Evolutionary conservation across 2,113 vertebrate genomes (phyloP), one percentile per base, ranked within the genome.

Genomic region (Tetraodon nigroviridis): DNA sequence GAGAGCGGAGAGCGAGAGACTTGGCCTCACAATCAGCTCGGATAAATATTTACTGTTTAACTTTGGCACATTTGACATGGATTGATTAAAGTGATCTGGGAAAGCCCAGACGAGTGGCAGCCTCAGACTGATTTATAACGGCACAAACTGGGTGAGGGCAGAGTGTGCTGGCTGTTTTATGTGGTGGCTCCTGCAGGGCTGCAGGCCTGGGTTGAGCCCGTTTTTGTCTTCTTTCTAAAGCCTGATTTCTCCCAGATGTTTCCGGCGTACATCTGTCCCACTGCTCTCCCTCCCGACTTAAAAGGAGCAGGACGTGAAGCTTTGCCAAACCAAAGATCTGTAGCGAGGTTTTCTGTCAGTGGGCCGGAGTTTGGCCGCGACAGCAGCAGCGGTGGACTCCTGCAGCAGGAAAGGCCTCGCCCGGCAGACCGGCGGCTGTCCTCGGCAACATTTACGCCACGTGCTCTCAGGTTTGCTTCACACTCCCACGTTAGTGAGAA

Each of bases 181-280:
- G 68, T 63, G 81, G 73, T 73, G 71, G 47, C 76, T 81, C 54
- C 47, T 66, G 53, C 40, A 76, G 72, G 57, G 61, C 67, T 62
- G 10, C 56, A 62, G 81, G 76, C 64, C 73, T 80, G 81, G 88
- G 87, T 89, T 67, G 68, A 73, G 71, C 79, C 51, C 57, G 59
- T 64, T 53, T 69, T 64, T 57, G 27, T 74, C 67, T 17, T 75
- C 72, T 64, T 69, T 72, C 74, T 67, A 68, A 49, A 20, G 55
- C 76, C 71, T 88, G 86, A 90, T 89, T 83, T 64, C 77, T 90
- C 78, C 89, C 89, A 91, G 89, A 92, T 92, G 89, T 92, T 92
- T 91, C 88, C 88, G 90, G 90, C 89, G 82, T 89, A 76, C 89
- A 40, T 83, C 46, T 78, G 55, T 55, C 65, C 56, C 58, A 16